phyloP scores from a whole-genome alignment of 2,797 vertebrate species.

The Hoplostethus mediterraneus region DNA sequence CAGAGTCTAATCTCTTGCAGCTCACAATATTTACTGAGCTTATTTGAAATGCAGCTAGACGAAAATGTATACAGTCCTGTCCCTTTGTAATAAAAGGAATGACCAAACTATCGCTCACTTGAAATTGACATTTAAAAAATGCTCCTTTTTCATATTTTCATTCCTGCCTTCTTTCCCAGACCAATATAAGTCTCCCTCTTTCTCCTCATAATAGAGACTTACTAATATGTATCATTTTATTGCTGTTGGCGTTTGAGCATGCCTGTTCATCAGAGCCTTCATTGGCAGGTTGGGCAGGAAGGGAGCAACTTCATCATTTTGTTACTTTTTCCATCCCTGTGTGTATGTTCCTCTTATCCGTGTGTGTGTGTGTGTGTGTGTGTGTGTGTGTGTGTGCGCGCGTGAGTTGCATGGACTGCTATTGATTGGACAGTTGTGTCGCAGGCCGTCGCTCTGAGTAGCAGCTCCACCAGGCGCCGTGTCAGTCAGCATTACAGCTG shows the following conservation, averaged over 20 bases:
- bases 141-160: constrained; percentile 13
- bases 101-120: constrained; percentile 15
- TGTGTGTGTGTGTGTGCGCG: constrained; percentile 7
- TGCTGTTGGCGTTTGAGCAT: constrained; percentile 12
- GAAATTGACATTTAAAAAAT: constrained; percentile 23
- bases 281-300: constrained; percentile 11
- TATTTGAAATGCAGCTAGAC: not conserved
- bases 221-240: not conserved
- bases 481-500: constrained; percentile 77
- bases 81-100: constrained; percentile 3
- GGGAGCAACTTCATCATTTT: constrained; percentile 11
- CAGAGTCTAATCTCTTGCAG: not conserved
- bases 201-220: not conserved
- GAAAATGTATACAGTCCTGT: not conserved
- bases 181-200: not conserved
- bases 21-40: not conserved
- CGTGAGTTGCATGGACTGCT: constrained; percentile 38
- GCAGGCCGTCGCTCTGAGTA: constrained; percentile 61
- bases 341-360: not conserved
- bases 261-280: not conserved
- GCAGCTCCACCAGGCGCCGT: constrained; percentile 65
- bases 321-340: not conserved
- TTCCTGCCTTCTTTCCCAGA: not conserved
- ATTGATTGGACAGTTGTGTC: constrained; percentile 62
- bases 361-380: constrained; percentile 4